phyloP scores from a whole-genome alignment of 2,888 invertebrate genomes.

The Drosophila merina region DNA sequence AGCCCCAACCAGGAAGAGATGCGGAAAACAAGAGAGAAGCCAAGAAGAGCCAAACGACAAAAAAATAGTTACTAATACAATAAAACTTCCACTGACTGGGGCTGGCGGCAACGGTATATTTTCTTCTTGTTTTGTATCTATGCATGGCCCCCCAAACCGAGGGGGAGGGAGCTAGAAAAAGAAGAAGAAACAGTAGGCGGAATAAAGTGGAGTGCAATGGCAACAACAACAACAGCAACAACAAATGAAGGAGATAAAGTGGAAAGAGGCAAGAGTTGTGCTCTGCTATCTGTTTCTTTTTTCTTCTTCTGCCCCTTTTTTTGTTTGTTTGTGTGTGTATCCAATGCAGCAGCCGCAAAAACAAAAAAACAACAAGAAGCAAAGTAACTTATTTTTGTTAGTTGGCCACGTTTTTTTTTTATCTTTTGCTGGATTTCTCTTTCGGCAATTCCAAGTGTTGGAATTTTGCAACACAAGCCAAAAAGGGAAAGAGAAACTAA shows the following conservation, averaged over 20 bases:
- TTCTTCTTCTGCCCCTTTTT: constrained; percentile 4
- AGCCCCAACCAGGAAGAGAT: constrained; percentile 23
- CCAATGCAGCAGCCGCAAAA: constrained; percentile 46
- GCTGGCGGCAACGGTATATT: constrained; percentile 51
- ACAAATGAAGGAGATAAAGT: constrained; percentile 58
- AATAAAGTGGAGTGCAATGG: constrained; percentile 23
- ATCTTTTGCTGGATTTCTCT: constrained; percentile 62
- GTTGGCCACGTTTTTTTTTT: constrained; percentile 64
- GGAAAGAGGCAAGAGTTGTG: constrained; percentile 38
- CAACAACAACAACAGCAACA: constrained; percentile 28
- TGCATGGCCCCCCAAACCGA: not conserved
- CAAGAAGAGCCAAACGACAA: not conserved
- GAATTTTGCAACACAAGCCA: constrained; percentile 44
- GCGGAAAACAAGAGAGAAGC: constrained; percentile 7
- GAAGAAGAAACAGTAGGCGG: constrained; percentile 15
- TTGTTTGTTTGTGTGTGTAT: constrained; percentile 52
- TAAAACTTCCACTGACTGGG: constrained; percentile 19
- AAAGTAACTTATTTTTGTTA: constrained; percentile 69
- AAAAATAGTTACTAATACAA: constrained; percentile 28
- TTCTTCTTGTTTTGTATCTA: constrained; percentile 24
- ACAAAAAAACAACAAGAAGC: constrained; percentile 36
- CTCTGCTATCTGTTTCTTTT: constrained; percentile 49
- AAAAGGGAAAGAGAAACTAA: constrained; percentile 64
- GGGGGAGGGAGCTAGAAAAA: constrained; percentile 20
- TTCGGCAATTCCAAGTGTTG: constrained; percentile 45